These are phyloP conservation scores for Oceanodroma tethys DNA, from an alignment of 2,113 vertebrate species.

Conservation along the genomic window DNA sequence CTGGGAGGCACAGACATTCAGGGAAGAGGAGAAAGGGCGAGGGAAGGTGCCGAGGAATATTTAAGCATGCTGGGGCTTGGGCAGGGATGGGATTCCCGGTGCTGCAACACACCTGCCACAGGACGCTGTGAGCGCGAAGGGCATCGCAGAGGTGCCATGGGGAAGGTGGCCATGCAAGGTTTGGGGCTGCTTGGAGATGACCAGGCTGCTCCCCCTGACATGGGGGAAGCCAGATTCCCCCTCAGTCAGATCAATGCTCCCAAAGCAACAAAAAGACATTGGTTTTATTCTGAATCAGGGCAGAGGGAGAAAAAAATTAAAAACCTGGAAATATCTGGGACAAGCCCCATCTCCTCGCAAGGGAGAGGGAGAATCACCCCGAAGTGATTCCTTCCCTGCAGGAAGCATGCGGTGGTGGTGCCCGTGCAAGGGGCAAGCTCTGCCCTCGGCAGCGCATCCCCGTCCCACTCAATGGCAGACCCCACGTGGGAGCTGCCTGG, in stretches of 20 bases:
- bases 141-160: not conserved
- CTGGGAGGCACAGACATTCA: not conserved
- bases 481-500: not conserved
- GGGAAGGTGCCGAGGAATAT: not conserved
- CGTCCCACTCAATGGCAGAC: not conserved
- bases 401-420: not conserved
- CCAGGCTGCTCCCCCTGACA: not conserved
- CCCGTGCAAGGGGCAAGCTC: not conserved
- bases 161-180: not conserved
- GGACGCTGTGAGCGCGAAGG: rapidly evolving
- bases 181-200: not conserved
- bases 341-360: not conserved
- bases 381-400: not conserved
- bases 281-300: not conserved
- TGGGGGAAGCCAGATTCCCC: not conserved
- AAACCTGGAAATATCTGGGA: not conserved
- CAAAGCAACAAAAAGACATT: not conserved
- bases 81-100: not conserved
- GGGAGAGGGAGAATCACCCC: not conserved
- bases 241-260: not conserved
- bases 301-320: not conserved
- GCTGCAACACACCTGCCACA: not conserved
- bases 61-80: not conserved
- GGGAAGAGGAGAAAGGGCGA: not conserved
- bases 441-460: rapidly evolving